Conservation (phyloP, 2,797 vertebrate genomes). For the Girardinus metallicus region DNA sequence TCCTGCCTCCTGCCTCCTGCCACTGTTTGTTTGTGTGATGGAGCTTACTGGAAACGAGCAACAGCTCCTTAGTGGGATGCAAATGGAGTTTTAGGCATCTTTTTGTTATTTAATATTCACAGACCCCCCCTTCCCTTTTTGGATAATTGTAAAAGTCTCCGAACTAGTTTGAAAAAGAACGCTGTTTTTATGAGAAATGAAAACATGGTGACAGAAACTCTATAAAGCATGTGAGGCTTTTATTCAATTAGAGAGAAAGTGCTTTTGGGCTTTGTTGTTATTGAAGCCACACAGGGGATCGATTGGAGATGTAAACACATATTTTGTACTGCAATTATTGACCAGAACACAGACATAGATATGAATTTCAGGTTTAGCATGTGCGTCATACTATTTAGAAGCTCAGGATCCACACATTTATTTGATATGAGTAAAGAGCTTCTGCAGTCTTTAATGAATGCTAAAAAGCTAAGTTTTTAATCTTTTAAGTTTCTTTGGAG, state of each 20-base stretch:
- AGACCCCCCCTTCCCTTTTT: slow-evolving; percentile 54
- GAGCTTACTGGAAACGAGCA: slow-evolving; percentile 54
- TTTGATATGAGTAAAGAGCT: neutral
- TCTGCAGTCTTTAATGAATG: neutral
- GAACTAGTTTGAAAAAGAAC: slow-evolving; percentile 73
- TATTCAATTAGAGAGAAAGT: slow-evolving; percentile 81
- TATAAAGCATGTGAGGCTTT: slow-evolving; percentile 83
- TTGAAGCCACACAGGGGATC: slow-evolving; percentile 55
- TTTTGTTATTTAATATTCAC: slow-evolving; percentile 71
- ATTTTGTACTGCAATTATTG: slow-evolving; percentile 57
- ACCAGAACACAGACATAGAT: slow-evolving; percentile 30
- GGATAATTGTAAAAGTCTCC: slow-evolving; percentile 75
- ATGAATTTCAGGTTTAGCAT: neutral
- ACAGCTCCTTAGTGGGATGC: slow-evolving; percentile 55
- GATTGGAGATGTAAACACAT: slow-evolving; percentile 62
- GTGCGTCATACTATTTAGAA: neutral
- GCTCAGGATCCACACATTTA: neutral
- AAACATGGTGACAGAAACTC: slow-evolving; percentile 82
- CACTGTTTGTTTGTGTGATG: slow-evolving; percentile 42
- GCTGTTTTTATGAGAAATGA: slow-evolving; percentile 80
- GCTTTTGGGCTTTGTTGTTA: slow-evolving; percentile 70
- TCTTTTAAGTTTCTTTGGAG: neutral
- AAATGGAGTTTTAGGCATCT: slow-evolving; percentile 61
- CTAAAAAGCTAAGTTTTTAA: neutral
- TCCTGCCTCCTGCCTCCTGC: slow-evolving; percentile 32